These are phyloP conservation scores for Myripristis jacobus DNA, from an alignment of 2,797 vertebrate genomes.

Conservation along the genomic window DNA sequence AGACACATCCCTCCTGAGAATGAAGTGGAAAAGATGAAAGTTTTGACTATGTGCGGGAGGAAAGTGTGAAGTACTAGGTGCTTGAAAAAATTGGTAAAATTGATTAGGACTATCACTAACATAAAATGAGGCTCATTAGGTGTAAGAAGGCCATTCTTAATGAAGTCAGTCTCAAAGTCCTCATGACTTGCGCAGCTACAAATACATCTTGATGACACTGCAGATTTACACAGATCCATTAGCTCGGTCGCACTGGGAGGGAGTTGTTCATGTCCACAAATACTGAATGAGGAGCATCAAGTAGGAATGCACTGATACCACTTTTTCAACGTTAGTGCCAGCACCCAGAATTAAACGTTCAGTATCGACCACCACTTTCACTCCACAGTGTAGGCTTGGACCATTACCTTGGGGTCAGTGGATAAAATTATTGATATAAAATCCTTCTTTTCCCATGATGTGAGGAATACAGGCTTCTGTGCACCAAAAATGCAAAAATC, in stretches of 20 bases:
- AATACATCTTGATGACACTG: not conserved
- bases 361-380: too few relatives aligned
- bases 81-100: slow-evolving; percentile 9
- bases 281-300: slow-evolving; percentile 3
- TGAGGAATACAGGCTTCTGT: too few relatives aligned
- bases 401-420: too few relatives aligned
- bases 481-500: too few relatives aligned
- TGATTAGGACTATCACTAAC: not conserved
- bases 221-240: slow-evolving; percentile 3
- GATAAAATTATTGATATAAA: too few relatives aligned
- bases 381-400: too few relatives aligned
- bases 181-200: slow-evolving; percentile 12
- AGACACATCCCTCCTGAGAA: not conserved
- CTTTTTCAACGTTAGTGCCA: too few relatives aligned
- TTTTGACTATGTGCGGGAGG: not conserved
- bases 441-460: too few relatives aligned
- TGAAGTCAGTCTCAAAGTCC: slow-evolving; percentile 1
- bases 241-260: not conserved
- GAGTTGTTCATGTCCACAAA: not conserved
- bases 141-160: slow-evolving; percentile 22
- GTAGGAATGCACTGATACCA: too few relatives aligned
- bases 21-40: not conserved
- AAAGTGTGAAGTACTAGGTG: not conserved
- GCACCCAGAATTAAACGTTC: too few relatives aligned
- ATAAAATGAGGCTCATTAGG: slow-evolving; percentile 10